Base-by-base conservation (phyloP, 30 jellyfish, hydroid and myxozoan genomes). In the Sanderia malayensis region DNA sequence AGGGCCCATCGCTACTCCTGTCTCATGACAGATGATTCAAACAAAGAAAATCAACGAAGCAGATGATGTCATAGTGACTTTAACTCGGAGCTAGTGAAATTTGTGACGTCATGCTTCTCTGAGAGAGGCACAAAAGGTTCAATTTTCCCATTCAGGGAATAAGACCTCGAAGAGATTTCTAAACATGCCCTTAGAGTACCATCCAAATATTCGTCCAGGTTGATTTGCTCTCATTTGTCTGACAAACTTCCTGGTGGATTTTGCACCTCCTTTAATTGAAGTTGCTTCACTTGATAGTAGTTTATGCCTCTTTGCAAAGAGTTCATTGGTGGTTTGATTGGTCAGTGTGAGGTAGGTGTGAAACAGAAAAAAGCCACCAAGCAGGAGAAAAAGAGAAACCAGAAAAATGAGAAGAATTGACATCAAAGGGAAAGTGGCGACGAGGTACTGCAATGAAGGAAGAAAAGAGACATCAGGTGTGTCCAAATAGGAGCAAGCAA, bases 241-340 rank as follows among this genome's bases (percentile, higher is more conserved):
- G 10, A 0, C 20, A 1, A 63, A 41, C 1, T 46, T 11, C 45
- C 9, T 26, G 1, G 29, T 22, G 0, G 19, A 31, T 15, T 8
- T 32, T 25, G 73, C 27, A 25, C 41, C 68, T 32, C 71, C 37
- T 69, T 85, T 79, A 7, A 69, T 45, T 3, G 19, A 6, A 24
- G 31, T 55, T 55, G 9, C 18, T n/a, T 18, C 18, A 4, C 15
- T 19, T n/a, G n/a, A n/a, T n/a, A n/a, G n/a, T 55, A 6, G 31
- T 55, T 2, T 60, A 7, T 27, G 58, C 19, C 22, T 66, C 69
- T 66, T 66, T 24, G 71, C 59, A 13, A 72, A 47, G 20, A 80
- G 76, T 64, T 87, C 96, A 60, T 87, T 87, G 41, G 96, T 80
- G 21, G 96, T 87, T 71, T 70, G 77, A 46, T 87, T 87, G 11